These are phyloP conservation scores for Turdus rufiventris DNA, from an alignment of 2,113 vertebrate species.

Conservation along the genomic window DNA sequence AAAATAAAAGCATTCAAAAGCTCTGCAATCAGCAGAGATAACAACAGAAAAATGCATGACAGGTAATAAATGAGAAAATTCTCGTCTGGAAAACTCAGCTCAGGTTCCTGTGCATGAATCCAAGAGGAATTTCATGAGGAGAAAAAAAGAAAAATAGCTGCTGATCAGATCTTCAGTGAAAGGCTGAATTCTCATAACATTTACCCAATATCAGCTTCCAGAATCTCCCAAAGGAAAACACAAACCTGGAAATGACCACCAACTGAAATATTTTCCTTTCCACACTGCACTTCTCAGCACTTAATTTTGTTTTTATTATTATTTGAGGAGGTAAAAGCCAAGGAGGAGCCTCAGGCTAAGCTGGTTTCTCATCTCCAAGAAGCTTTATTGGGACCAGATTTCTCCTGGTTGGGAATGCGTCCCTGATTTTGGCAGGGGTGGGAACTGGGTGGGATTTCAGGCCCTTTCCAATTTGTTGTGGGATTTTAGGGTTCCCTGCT, in stretches of 20 bases:
- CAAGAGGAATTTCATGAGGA: background rate
- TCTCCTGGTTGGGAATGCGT: background rate
- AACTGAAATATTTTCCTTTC: background rate
- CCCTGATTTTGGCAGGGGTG: fast-evolving
- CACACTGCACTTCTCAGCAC: background rate
- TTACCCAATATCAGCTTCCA: background rate
- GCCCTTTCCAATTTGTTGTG: background rate
- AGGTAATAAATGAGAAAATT: background rate
- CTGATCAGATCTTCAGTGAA: background rate
- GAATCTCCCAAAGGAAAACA: background rate
- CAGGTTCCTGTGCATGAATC: background rate
- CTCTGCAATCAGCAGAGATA: background rate
- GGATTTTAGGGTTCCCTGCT: background rate
- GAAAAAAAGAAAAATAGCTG: background rate
- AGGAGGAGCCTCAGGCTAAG: background rate
- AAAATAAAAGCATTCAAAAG: background rate
- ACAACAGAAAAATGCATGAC: background rate
- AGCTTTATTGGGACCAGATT: background rate
- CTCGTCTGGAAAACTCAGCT: background rate
- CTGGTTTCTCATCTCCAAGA: background rate
- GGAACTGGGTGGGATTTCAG: background rate
- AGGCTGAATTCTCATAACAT: background rate
- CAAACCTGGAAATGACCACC: background rate
- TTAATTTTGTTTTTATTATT: background rate
- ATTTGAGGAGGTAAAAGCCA: background rate